A percentile compares a stretch with the other conserved stretches of the same genome.
phyloP scores from a whole-genome alignment of 1,140 invertebrate genomes.

The Liolophura sinensis region DNA sequence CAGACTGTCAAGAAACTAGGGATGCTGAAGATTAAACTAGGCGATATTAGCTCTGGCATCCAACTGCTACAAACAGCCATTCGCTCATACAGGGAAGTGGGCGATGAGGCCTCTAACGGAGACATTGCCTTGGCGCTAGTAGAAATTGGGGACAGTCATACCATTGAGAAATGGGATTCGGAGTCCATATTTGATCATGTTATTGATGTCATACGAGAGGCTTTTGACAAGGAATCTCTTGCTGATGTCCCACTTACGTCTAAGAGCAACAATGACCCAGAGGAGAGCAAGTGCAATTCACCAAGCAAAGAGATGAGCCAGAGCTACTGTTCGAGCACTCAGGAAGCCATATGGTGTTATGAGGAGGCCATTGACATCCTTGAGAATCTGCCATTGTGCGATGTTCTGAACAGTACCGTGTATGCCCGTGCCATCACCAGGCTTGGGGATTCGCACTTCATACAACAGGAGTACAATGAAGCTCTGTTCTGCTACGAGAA shows the following conservation, averaged over 20 bases:
- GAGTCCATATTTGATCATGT: slow-evolving; percentile 46
- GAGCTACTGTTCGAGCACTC: slow-evolving; percentile 29
- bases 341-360: slow-evolving; percentile 48
- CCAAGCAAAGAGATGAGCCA: slow-evolving; percentile 18
- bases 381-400: slow-evolving; percentile 27
- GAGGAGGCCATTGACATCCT: slow-evolving; percentile 43
- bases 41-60: slow-evolving; percentile 43
- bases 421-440: slow-evolving; percentile 46
- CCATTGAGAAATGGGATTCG: slow-evolving; percentile 39
- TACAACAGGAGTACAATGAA: slow-evolving; percentile 47
- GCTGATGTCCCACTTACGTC: slow-evolving; percentile 28
- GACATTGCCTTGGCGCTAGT: slow-evolving; percentile 47
- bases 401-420: slow-evolving; percentile 41
- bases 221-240: slow-evolving; percentile 46
- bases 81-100: slow-evolving; percentile 42
- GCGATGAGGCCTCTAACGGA: slow-evolving; percentile 43
- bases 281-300: slow-evolving; percentile 8
- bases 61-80: slow-evolving; percentile 45
- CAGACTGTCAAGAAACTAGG: slow-evolving; percentile 47
- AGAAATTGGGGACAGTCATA: slow-evolving; percentile 53
- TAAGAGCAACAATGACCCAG: slow-evolving; percentile 12
- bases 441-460: slow-evolving; percentile 52
- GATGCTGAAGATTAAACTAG: slow-evolving; percentile 43
- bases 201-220: slow-evolving; percentile 46
- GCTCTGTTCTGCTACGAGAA: slow-evolving; percentile 50